These are phyloP conservation scores for Caenorhabditis angaria DNA, from an alignment of 2,888 invertebrate species.

Conservation along the genomic window DNA sequence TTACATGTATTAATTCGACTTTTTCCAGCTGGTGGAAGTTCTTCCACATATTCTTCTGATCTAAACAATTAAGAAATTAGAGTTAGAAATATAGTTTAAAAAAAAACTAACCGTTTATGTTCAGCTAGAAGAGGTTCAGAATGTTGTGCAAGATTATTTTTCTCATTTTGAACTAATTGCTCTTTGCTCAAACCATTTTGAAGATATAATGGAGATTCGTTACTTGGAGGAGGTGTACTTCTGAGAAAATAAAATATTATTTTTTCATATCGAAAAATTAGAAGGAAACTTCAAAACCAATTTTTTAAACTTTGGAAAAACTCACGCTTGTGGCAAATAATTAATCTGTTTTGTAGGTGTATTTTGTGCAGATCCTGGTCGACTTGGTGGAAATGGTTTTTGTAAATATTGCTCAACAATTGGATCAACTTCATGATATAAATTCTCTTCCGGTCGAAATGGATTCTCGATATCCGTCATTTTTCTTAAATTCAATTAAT, in stretches of 20 bases:
- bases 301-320: not conserved
- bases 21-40: constrained; percentile 57
- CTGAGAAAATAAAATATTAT: constrained; percentile 8
- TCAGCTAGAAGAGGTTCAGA: constrained; percentile 43
- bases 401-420: constrained; percentile 71
- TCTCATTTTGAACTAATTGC: constrained; percentile 55
- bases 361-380: constrained; percentile 51
- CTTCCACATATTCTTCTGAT: constrained; percentile 42
- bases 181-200: constrained; percentile 58
- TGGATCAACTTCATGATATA: constrained; percentile 68
- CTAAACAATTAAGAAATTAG: constrained; percentile 7
- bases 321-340: constrained; percentile 20
- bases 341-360: constrained; percentile 49
- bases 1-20: constrained; percentile 59
- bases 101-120: constrained; percentile 23
- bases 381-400: constrained; percentile 62
- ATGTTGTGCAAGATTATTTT: constrained; percentile 22
- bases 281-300: not conserved
- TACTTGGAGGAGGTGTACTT: constrained; percentile 28
- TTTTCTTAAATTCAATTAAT: constrained; percentile 54
- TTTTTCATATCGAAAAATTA: no score
- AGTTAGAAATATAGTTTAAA: constrained; percentile 3
- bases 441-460: constrained; percentile 69
- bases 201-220: constrained; percentile 48
- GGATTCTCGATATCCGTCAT: constrained; percentile 71